phyloP scores from a whole-genome alignment of 2,888 invertebrate species.

The Galeopsomyia nigrocyanea region DNA sequence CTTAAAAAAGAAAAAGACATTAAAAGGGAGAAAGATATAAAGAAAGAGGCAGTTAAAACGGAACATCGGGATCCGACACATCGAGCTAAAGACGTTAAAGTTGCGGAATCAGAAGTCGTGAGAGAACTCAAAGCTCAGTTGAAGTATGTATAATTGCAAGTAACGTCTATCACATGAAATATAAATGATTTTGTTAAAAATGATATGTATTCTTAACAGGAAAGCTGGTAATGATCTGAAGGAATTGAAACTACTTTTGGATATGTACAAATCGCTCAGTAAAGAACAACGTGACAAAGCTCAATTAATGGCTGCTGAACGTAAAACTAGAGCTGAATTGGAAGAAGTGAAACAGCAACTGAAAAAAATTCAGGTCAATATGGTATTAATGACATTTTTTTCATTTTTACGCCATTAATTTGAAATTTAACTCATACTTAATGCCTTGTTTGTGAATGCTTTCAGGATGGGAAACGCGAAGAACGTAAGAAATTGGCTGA shows the following conservation, averaged over 20 bases:
- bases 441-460: neutral
- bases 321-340: conserved; percentile 89
- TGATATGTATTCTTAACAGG: conserved; percentile 68
- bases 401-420: neutral
- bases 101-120: conserved; percentile 81
- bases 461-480: conserved; percentile 90
- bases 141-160: conserved; percentile 76
- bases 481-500: conserved; percentile 92
- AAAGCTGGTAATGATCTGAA: conserved; percentile 94
- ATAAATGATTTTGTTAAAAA: neutral
- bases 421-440: neutral
- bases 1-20: conserved; percentile 75
- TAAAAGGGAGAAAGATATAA: conserved; percentile 75
- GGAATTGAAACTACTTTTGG: conserved; percentile 92
- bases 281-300: conserved; percentile 97
- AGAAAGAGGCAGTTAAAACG: conserved; percentile 68
- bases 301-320: conserved; percentile 94
- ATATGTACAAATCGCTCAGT: conserved; percentile 98
- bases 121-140: conserved; percentile 92
- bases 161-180: conserved; percentile 8
- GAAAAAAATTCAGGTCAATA: conserved; percentile 83
- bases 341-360: conserved; percentile 90
- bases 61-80: conserved; percentile 73
- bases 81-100: conserved; percentile 76
- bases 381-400: conserved; percentile 6